These are phyloP conservation scores for Polyergus mexicanus DNA, from an alignment of 1,140 invertebrate species.

Conservation along the genomic window DNA sequence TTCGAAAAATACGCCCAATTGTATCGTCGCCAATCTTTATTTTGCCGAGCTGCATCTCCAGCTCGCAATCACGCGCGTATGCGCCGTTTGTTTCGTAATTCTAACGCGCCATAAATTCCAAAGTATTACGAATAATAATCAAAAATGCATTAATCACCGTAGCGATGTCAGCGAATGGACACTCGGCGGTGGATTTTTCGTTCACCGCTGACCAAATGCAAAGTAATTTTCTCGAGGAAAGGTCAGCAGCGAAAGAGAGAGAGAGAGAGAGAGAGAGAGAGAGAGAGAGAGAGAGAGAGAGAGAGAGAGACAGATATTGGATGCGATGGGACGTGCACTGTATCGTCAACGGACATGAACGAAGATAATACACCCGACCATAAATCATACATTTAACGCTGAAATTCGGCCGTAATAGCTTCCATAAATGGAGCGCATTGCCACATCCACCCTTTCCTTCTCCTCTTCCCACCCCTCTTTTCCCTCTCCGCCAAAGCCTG, in stretches of 20 bases:
- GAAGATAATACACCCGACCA: constrained; percentile 75
- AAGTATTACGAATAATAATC: constrained; percentile 63
- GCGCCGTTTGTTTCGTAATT: neutral
- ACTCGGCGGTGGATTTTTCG: constrained; percentile 66
- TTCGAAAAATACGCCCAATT: neutral
- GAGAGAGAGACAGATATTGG: no score
- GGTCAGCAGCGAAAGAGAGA: neutral
- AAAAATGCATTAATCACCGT: constrained; percentile 68
- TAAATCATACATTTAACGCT: constrained; percentile 78
- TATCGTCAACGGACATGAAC: constrained; percentile 74
- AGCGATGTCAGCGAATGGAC: constrained; percentile 32
- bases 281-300: no score
- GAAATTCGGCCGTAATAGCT: constrained; percentile 77
- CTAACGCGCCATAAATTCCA: constrained; percentile 54
- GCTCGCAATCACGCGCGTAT: neutral
- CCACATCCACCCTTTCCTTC: constrained; percentile 25
- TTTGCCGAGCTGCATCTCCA: neutral
- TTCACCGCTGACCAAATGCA: constrained; percentile 43
- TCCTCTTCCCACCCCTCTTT: constrained; percentile 11
- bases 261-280: neutral
- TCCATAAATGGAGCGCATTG: constrained; percentile 77
- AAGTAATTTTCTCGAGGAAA: constrained; percentile 68
- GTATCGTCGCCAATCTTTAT: neutral
- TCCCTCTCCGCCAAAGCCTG: constrained; percentile 57
- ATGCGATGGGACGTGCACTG: constrained; percentile 41